Conservation (phyloP, 2,113 vertebrate species). For the Antigone vipio region DNA sequence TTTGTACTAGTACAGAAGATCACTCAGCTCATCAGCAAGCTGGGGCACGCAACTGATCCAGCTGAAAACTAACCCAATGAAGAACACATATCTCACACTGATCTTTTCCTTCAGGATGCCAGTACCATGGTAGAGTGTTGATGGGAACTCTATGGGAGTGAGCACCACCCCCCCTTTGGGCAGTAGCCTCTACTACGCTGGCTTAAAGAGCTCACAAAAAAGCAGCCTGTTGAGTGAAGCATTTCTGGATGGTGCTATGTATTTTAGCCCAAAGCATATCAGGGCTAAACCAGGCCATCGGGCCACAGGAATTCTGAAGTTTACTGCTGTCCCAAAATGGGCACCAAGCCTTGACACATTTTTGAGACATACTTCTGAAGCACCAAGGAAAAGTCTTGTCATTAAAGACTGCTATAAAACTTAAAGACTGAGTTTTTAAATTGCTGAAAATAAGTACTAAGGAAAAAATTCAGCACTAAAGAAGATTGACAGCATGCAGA, state of each 20-base stretch:
- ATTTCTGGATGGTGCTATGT: neutral
- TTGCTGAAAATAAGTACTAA: neutral
- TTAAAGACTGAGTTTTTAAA: neutral
- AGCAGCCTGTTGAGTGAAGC: neutral
- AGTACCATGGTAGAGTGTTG: rapidly evolving
- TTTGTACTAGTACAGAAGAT: neutral
- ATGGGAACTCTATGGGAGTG: neutral
- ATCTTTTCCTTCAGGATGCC: neutral
- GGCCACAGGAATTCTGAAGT: neutral
- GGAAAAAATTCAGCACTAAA: neutral
- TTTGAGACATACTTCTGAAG: neutral
- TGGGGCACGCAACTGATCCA: neutral
- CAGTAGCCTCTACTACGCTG: neutral
- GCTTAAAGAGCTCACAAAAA: neutral
- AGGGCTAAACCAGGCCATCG: neutral
- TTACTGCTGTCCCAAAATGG: neutral
- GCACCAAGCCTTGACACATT: neutral
- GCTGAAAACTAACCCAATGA: neutral
- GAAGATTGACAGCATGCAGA: neutral
- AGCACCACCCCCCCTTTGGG: neutral
- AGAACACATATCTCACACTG: neutral
- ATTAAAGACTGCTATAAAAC: neutral
- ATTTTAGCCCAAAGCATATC: neutral
- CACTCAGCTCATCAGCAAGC: no score
- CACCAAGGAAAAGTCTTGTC: neutral